These are phyloP conservation scores for Harmothoe impar DNA, from an alignment of 2,888 invertebrate genomes.

Conservation along the genomic window DNA sequence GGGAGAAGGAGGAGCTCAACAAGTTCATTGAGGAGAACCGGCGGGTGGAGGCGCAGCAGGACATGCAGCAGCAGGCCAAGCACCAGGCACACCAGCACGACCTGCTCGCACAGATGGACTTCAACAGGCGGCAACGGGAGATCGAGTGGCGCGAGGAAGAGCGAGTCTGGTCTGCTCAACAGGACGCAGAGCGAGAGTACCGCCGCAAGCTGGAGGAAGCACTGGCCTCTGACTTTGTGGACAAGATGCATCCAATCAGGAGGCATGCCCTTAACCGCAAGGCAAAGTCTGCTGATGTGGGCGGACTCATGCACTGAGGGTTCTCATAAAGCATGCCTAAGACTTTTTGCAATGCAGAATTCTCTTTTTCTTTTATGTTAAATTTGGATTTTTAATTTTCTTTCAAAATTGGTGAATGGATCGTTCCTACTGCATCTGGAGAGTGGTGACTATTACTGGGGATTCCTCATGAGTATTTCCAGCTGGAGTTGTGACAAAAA, in stretches of 20 bases:
- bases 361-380: too few relatives aligned
- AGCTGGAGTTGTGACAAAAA: too few relatives aligned
- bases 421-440: too few relatives aligned
- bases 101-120: conserved; percentile 80
- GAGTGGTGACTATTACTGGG: too few relatives aligned
- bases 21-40: conserved; percentile 78
- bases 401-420: too few relatives aligned
- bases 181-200: conserved; percentile 81
- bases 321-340: neutral
- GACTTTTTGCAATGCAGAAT: neutral
- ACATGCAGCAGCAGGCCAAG: conserved; percentile 72
- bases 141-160: conserved; percentile 72
- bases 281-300: neutral
- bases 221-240: conserved; percentile 77
- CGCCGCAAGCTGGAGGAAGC: conserved; percentile 77
- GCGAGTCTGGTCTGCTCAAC: conserved; percentile 74
- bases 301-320: neutral
- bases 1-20: conserved; percentile 76
- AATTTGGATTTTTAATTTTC: too few relatives aligned
- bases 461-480: too few relatives aligned
- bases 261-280: conserved; percentile 13
- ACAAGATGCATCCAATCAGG: conserved; percentile 81
- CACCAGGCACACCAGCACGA: conserved; percentile 78
- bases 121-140: conserved; percentile 75
- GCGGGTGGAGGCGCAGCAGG: conserved; percentile 76